A percentile compares a stretch with the other conserved stretches of the same genome.
These are phyloP conservation scores for Megatriorchis doriae DNA, from an alignment of 2,113 vertebrate genomes.

Conservation along the genomic window DNA sequence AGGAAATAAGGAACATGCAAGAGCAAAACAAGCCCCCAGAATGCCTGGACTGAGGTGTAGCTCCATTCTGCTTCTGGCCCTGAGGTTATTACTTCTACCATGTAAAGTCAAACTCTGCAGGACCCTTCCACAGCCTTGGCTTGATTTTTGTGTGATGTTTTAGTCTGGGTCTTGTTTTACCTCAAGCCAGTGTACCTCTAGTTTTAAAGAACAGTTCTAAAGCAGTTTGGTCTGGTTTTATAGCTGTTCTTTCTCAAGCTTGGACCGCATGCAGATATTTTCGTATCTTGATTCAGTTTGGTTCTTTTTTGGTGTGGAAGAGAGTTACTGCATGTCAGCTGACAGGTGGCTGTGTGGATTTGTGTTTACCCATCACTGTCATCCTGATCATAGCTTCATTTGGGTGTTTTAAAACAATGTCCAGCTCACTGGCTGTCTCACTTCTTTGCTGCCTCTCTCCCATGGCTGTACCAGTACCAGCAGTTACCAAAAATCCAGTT, in stretches of 20 bases:
- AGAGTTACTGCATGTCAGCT: background rate
- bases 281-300: background rate
- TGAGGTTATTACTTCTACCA: background rate
- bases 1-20: background rate
- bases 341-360: background rate
- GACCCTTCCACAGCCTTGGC: background rate
- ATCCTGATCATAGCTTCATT: background rate
- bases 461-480: background rate
- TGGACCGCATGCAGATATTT: background rate
- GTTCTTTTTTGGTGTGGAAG: background rate
- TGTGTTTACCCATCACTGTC: background rate
- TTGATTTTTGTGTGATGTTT: background rate
- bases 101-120: background rate
- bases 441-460: background rate
- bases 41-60: background rate
- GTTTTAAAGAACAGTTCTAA: background rate
- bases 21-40: background rate
- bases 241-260: background rate
- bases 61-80: background rate
- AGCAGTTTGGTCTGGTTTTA: background rate
- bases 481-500: background rate
- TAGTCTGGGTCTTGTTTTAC: background rate
- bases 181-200: background rate
- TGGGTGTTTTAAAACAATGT: background rate
- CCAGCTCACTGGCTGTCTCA: background rate